Percentiles rank a stretch among this genome's conserved stretches.
Conservation (phyloP, 2,797 vertebrate genomes). For the Cirrhinus mrigala region DNA sequence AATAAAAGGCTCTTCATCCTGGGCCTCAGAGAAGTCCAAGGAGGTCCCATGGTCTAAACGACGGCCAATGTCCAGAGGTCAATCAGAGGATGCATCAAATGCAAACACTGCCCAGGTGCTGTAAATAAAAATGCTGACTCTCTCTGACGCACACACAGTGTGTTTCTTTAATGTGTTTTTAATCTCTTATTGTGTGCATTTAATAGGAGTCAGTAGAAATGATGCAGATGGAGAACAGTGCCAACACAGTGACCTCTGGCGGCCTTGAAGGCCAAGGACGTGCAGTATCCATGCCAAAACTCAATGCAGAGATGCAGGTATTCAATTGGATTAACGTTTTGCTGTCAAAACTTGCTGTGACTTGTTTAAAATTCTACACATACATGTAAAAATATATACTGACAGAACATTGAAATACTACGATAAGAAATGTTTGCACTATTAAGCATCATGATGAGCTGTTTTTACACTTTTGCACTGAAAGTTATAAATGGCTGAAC, state of each 20-base stretch:
- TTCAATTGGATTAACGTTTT: neutral
- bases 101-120: constrained; percentile 70
- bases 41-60: constrained; percentile 78
- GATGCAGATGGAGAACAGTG: constrained; percentile 85
- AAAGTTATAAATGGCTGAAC: neutral
- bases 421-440: neutral
- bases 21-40: constrained; percentile 85
- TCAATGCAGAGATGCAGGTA: constrained; percentile 90
- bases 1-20: constrained; percentile 82
- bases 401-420: neutral
- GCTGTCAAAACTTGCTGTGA: too few species aligned
- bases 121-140: neutral
- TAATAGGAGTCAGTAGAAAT: constrained; percentile 87
- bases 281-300: constrained; percentile 92
- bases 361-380: neutral
- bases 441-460: neutral
- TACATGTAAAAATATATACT: neutral
- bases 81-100: constrained; percentile 83
- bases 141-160: neutral
- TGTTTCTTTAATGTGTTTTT: constrained; percentile 40
- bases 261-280: constrained; percentile 90
- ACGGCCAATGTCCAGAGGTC: constrained; percentile 82
- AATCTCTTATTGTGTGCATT: constrained; percentile 15
- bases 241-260: constrained; percentile 78
- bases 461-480: neutral